Conservation (phyloP, 2,113 vertebrate genomes). For the Colinus virginianus region DNA sequence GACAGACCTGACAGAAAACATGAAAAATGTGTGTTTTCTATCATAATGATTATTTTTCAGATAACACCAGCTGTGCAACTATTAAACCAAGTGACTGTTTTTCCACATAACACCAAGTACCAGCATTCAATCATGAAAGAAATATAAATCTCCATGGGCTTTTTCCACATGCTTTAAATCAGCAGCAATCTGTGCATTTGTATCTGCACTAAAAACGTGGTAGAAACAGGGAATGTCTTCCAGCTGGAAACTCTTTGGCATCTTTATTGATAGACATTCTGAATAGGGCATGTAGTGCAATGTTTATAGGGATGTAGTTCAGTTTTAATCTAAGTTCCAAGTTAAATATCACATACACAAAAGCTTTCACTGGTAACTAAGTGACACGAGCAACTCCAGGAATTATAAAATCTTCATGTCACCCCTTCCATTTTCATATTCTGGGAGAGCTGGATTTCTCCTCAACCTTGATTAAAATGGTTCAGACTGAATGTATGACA, state of each 20-base stretch:
- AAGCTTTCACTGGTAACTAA: neutral
- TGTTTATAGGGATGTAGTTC: slow-evolving; percentile 4
- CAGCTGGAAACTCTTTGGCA: slow-evolving; percentile 49
- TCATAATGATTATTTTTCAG: slow-evolving; percentile 80
- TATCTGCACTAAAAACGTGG: slow-evolving; percentile 47
- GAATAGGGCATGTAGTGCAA: neutral
- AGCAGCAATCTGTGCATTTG: slow-evolving; percentile 80
- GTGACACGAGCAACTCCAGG: neutral
- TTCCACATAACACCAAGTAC: slow-evolving; percentile 70
- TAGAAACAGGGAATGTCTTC: slow-evolving; percentile 41
- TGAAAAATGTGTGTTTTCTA: slow-evolving; percentile 74
- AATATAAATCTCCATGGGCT: slow-evolving; percentile 78
- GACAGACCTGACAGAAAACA: slow-evolving; percentile 78
- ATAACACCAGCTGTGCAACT: slow-evolving; percentile 81
- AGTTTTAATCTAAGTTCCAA: slow-evolving; percentile 22
- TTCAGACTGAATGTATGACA: neutral
- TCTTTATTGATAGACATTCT: slow-evolving; percentile 2
- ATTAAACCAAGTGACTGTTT: slow-evolving; percentile 72
- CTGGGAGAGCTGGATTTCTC: neutral
- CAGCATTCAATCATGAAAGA: slow-evolving; percentile 81
- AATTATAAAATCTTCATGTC: neutral
- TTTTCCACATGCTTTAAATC: slow-evolving; percentile 80
- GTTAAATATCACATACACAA: neutral
- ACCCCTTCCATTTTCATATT: neutral
- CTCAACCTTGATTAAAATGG: neutral